These are phyloP conservation scores for Apeira syringaria DNA, from an alignment of 2,888 invertebrate genomes.

Conservation along the genomic window DNA sequence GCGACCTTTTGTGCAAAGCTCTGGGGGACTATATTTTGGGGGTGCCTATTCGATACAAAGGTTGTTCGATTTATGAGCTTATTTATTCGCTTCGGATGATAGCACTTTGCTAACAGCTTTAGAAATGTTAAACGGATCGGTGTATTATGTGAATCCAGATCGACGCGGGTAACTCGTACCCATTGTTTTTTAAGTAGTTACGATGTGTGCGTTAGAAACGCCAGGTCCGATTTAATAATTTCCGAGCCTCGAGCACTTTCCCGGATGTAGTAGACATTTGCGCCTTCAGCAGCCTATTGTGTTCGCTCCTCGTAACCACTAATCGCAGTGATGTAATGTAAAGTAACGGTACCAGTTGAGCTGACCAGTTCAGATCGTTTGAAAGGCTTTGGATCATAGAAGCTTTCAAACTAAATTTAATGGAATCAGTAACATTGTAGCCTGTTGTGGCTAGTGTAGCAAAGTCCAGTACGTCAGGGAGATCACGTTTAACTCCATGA, in stretches of 20 bases:
- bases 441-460: no score
- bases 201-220: constrained; percentile 35
- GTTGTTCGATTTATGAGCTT: constrained; percentile 52
- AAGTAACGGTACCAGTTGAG: background rate
- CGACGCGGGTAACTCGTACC: constrained; percentile 25
- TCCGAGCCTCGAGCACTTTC: constrained; percentile 54
- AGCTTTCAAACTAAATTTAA: constrained; percentile 2
- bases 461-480: no score
- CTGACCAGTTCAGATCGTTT: constrained; percentile 1
- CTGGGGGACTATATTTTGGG: constrained; percentile 53
- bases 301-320: constrained; percentile 50
- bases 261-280: constrained; percentile 55
- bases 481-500: no score
- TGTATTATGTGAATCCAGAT: constrained; percentile 17
- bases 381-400: background rate
- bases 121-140: constrained; percentile 22
- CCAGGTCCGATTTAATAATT: constrained; percentile 44
- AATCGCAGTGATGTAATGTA: constrained; percentile 26
- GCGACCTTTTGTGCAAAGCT: constrained; percentile 61
- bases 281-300: constrained; percentile 54
- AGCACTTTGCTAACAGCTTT: constrained; percentile 25
- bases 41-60: constrained; percentile 45
- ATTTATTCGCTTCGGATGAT: constrained; percentile 27
- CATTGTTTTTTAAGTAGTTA: constrained; percentile 37
- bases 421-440: background rate